Conservation (phyloP, 37 sponge, comb jelly and placozoan species). For the Amphimedon queenslandica region DNA sequence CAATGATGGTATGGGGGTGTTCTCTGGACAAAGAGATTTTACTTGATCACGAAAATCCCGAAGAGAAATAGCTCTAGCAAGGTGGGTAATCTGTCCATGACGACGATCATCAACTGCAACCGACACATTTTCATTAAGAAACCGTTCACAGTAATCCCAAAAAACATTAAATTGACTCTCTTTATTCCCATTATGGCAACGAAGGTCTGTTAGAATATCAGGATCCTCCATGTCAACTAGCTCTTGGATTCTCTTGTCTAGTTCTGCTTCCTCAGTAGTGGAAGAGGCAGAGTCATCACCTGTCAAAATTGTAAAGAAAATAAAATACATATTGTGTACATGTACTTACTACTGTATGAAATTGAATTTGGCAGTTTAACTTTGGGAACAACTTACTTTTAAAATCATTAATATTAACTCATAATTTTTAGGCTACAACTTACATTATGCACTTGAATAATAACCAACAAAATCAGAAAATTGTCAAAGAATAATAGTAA, state of each 20-base stretch:
- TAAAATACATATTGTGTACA: too few relatives aligned
- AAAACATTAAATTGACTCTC: constrained; percentile 5
- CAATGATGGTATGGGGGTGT: constrained; percentile 17
- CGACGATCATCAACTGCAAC: constrained; percentile 48
- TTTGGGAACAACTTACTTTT: too few relatives aligned
- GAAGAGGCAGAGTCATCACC: not conserved
- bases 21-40: constrained; percentile 24
- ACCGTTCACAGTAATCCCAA: constrained; percentile 18
- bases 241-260: not conserved
- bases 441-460: too few relatives aligned
- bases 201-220: constrained; percentile 20
- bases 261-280: not conserved
- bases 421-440: too few relatives aligned
- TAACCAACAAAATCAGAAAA: too few relatives aligned
- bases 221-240: constrained; percentile 24
- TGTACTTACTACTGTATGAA: too few relatives aligned
- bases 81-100: constrained; percentile 32
- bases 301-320: too few relatives aligned
- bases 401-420: too few relatives aligned
- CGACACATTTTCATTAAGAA: constrained; percentile 18
- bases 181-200: not conserved
- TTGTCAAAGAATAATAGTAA: too few relatives aligned
- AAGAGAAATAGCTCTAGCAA: constrained; percentile 51
- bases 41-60: constrained; percentile 54
- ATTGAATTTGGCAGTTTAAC: too few relatives aligned